Evolutionary conservation across 2,113 vertebrate species (phyloP).

Genomic region (Ursus arctos): DNA sequence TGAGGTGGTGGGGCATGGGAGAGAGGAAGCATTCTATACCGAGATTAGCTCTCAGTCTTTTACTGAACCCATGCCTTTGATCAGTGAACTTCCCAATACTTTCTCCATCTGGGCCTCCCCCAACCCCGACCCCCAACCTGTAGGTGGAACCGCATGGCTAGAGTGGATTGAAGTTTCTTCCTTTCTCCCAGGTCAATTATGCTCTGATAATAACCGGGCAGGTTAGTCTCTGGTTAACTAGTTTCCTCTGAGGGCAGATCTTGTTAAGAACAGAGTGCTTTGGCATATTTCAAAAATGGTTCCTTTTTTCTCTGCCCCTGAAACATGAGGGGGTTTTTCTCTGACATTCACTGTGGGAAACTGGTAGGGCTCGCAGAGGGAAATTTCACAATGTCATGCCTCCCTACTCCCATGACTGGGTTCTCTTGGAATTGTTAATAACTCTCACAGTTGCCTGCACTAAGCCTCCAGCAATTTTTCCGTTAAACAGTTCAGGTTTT

Average conservation of each 20-base stretch:
- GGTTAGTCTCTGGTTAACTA: not conserved
- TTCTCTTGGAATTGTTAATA: not conserved
- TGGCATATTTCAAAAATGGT: not conserved
- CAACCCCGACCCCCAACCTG: accelerated
- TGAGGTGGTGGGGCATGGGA: not conserved
- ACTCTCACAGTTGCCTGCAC: not conserved
- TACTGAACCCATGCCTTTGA: not conserved
- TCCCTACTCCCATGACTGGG: not conserved
- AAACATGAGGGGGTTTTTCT: not conserved
- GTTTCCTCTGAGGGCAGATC: not conserved
- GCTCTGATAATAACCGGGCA: not conserved
- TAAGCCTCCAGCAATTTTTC: not conserved
- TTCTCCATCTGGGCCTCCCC: not conserved
- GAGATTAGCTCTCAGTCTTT: not conserved
- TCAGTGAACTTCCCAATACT: not conserved
- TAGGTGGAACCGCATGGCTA: not conserved
- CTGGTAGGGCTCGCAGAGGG: not conserved
- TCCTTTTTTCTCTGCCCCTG: not conserved
- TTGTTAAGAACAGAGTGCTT: not conserved
- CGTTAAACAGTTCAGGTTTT: not conserved
- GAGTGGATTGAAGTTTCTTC: not conserved
- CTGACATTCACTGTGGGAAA: not conserved
- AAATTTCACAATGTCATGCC: not conserved
- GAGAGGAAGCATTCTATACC: not conserved
- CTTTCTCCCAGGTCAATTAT: not conserved